phyloP scores from a whole-genome alignment of 2,113 vertebrate species.

The Hippocampus barbouri region DNA sequence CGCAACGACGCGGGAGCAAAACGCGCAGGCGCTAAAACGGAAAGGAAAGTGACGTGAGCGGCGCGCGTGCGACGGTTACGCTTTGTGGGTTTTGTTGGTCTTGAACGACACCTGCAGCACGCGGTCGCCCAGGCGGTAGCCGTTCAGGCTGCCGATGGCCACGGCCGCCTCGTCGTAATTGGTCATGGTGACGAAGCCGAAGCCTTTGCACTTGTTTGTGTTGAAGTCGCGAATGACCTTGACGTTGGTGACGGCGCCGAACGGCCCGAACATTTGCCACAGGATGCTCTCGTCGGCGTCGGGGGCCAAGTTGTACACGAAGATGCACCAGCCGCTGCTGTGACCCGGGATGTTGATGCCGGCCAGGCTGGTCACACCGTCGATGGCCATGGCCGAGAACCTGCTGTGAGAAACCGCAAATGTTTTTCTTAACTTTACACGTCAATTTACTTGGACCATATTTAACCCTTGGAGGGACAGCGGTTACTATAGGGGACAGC shows the following conservation, averaged over 20 bases:
- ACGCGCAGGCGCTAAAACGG: constrained; percentile 43
- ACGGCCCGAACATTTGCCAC: constrained; percentile 99
- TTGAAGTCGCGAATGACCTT: constrained; percentile 99
- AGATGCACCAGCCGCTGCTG: constrained; percentile 97
- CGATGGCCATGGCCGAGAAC: constrained; percentile 97
- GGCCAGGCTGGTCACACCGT: constrained; percentile 96
- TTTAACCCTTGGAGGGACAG: no score
- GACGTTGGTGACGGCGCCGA: constrained; percentile 97
- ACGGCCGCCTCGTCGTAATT: constrained; percentile 99
- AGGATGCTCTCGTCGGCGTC: constrained; percentile 98
- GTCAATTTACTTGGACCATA: no score
- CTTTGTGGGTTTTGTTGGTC: constrained; percentile 99
- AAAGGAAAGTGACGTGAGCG: not conserved
- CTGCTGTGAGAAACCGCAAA: constrained; percentile 72
- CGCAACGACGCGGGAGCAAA: constrained; percentile 58
- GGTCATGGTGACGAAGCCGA: constrained; percentile 99
- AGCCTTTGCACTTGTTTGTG: constrained; percentile 99
- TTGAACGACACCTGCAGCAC: constrained; percentile 99
- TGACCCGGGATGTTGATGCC: constrained; percentile 98
- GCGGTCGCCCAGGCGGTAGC: constrained; percentile 96
- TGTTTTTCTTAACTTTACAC: not conserved
- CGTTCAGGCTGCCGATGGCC: constrained; percentile 98
- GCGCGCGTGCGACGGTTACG: constrained; percentile 18
- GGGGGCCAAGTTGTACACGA: constrained; percentile 97
- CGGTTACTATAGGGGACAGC: no score